Percentiles rank a stretch among this genome's conserved stretches.
phyloP scores from a whole-genome alignment of 2,113 vertebrate genomes.

The Mionectes macconnelli region DNA sequence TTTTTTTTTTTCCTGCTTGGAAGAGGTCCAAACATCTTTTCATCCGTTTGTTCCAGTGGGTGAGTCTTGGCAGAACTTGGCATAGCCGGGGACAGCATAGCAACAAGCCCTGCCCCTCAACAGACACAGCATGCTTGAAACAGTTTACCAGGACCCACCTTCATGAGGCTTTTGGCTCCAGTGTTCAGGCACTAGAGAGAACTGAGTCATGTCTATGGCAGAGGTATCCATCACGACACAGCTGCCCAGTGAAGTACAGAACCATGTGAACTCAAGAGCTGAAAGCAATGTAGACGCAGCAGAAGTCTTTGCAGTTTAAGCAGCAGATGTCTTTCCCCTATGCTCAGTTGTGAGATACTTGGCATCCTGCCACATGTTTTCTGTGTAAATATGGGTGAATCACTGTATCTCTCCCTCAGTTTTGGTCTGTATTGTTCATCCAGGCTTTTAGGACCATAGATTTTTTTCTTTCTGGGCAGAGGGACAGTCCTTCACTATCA shows the following conservation, averaged over 20 bases:
- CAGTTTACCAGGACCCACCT: neutral
- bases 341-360: neutral
- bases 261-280: neutral
- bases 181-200: neutral
- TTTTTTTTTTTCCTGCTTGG: neutral
- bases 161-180: neutral
- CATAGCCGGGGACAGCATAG: accelerated
- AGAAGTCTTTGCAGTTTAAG: neutral
- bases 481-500: neutral
- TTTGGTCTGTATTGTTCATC: neutral
- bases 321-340: neutral
- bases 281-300: neutral
- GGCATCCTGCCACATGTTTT: neutral
- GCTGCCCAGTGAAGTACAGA: neutral
- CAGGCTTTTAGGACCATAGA: neutral
- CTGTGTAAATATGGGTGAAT: neutral
- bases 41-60: neutral
- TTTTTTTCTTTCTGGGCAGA: neutral
- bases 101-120: neutral
- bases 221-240: accelerated
- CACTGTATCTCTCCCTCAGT: neutral
- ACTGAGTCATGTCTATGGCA: neutral
- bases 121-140: neutral
- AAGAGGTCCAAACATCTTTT: neutral
- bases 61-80: neutral